Conservation (phyloP, 2,113 vertebrate species). For the Brachyhypopomus occidentalis region DNA sequence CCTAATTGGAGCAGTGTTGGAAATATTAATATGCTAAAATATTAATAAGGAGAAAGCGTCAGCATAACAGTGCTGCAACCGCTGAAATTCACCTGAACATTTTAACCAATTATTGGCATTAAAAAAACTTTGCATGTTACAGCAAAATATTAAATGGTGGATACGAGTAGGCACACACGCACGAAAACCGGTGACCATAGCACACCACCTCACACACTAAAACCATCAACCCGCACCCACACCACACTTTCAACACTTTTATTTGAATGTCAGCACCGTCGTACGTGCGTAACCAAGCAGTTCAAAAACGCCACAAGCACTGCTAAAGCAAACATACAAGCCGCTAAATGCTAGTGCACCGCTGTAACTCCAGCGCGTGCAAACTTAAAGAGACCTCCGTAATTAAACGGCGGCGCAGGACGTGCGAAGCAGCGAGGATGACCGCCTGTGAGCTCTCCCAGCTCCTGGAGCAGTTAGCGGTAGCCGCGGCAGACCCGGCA, state of each 20-base stretch:
- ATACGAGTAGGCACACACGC: too few species aligned
- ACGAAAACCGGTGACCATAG: background rate
- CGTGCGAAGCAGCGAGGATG: too few species aligned
- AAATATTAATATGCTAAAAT: constrained; percentile 18
- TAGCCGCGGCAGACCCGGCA: constrained; percentile 32
- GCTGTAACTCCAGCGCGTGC: background rate
- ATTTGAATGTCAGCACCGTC: constrained; percentile 9
- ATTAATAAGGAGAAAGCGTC: background rate
- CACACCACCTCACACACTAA: background rate
- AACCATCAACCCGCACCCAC: background rate
- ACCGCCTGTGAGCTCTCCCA: background rate
- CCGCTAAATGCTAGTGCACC: constrained; percentile 7
- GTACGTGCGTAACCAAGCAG: background rate
- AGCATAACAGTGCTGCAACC: background rate
- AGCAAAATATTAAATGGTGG: too few species aligned
- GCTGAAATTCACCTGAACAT: background rate
- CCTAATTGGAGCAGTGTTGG: background rate
- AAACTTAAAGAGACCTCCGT: background rate
- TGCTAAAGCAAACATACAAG: background rate
- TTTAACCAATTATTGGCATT: too few species aligned
- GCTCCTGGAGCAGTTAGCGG: constrained; percentile 19
- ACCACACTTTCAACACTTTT: background rate
- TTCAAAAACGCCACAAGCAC: constrained; percentile 11
- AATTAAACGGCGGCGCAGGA: background rate
- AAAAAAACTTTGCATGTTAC: too few species aligned